Percentiles rank a stretch among this genome's conserved stretches.
phyloP scores from a whole-genome alignment of 2,888 invertebrate genomes.

The Callosobruchus maculatus region DNA sequence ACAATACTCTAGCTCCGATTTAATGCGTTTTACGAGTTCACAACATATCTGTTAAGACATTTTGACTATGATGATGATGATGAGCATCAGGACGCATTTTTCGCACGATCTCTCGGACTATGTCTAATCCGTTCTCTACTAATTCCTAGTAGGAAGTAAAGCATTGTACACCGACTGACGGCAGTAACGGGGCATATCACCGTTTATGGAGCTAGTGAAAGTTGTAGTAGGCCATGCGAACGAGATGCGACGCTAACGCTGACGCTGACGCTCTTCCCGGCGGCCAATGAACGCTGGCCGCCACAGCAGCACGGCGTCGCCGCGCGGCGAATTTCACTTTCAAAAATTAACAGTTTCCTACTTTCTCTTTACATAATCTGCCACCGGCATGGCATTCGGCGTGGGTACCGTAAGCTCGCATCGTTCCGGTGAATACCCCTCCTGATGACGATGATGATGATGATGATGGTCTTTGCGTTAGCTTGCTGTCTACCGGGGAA shows the following conservation, averaged over 20 bases:
- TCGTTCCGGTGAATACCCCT: background rate
- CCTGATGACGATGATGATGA: background rate
- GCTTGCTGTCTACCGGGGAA: background rate
- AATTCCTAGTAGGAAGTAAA: background rate
- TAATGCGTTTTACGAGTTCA: too few species aligned
- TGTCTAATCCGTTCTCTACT: background rate
- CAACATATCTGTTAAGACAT: too few species aligned
- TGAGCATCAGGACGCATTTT: too few species aligned
- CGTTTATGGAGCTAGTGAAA: background rate
- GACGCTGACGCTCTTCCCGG: too few species aligned
- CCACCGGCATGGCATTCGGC: constrained; percentile 4
- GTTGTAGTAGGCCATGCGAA: background rate
- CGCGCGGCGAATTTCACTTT: constrained; percentile 37
- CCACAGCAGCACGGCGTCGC: background rate
- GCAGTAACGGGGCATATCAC: background rate
- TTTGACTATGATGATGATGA: too few species aligned
- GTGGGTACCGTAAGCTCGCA: background rate
- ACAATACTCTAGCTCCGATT: too few species aligned
- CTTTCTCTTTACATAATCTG: constrained; percentile 37
- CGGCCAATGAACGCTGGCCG: background rate
- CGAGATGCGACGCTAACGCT: background rate
- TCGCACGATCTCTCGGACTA: too few species aligned
- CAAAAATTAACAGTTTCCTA: constrained; percentile 40
- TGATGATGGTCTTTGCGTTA: background rate
- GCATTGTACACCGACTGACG: background rate